Evolutionary conservation across 2,113 vertebrate species (phyloP).

Genomic region (Sturnira hondurensis): DNA sequence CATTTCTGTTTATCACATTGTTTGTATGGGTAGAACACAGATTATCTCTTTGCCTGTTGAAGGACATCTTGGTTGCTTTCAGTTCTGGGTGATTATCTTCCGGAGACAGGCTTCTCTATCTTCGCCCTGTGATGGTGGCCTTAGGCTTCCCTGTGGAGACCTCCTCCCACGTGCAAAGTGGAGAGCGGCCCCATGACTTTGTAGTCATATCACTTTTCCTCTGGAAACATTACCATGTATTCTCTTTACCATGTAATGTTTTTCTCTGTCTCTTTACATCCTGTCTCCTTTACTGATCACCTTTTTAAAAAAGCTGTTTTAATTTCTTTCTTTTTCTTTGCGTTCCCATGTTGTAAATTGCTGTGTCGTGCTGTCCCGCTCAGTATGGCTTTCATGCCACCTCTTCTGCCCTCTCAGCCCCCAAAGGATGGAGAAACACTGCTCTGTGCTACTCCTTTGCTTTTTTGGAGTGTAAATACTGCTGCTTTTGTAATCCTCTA

Average conservation of each 20-base stretch:
- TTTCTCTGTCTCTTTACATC: neutral
- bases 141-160: neutral
- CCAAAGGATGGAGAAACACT: neutral
- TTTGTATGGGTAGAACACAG: neutral
- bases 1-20: neutral
- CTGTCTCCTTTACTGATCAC: neutral
- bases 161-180: neutral
- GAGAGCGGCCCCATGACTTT: neutral
- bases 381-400: neutral
- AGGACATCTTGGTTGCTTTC: neutral
- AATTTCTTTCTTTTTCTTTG: neutral
- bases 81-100: neutral
- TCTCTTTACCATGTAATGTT: neutral
- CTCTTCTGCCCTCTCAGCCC: neutral
- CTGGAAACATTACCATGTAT: neutral
- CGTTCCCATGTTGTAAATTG: neutral
- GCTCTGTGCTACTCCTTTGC: neutral
- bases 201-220: neutral
- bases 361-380: neutral
- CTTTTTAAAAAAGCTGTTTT: neutral
- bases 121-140: neutral
- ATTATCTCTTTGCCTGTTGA: neutral
- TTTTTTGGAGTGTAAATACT: neutral
- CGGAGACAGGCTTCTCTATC: neutral
- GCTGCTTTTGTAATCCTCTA: neutral